Evolutionary conservation across 1,140 invertebrate genomes (phyloP), one percentile per base, ranked within the genome.

Genomic region (Drosophila mayri): DNA sequence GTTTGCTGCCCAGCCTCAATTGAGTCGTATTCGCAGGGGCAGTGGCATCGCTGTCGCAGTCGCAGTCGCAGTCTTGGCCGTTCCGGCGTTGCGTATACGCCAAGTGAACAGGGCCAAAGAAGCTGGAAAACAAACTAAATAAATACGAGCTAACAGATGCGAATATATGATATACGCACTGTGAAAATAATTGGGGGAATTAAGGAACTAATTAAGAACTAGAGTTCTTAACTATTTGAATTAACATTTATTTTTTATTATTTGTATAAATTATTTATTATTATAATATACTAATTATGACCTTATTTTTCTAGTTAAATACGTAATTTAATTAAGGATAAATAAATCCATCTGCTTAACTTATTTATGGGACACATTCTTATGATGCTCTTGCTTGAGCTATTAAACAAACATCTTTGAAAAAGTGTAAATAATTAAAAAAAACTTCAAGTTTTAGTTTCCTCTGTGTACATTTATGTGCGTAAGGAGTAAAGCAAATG

Each of bases 1-100:
- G 62, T 77, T 82, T 86, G 77, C 73, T 73, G 61, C 47, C 66
- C 78, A 58, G 78, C 67, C 63, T 74, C 78, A 81, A 86, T 81
- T 81, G 82, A 86, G 78, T 85, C 62, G 81, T 66, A 59, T 32
- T 61, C 59, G 30, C 28, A 37, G 50, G 37, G 32, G 12, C 50
- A 37, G 50, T 54, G 32, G 12, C 50, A 54, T 54, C 50, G 32
- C 46, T n/a, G 8, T 59, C 46, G 38, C 22, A 84, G 76, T 84
- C 52, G 81, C 64, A 62, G 43, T 63, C 58, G 35, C 28, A 57
- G 63, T 59, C 58, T 30, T 64, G 57, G 44, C 40, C 60, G 57
- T 61, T 71, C 22, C 46, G 30, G 3, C 62, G 25, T 80, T 76
- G 72, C 81, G 81, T 84, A 84, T 84, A 79, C 81, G 80, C 71